Evolutionary conservation across 2,888 invertebrate species (phyloP).

Genomic region (Automeris io): DNA sequence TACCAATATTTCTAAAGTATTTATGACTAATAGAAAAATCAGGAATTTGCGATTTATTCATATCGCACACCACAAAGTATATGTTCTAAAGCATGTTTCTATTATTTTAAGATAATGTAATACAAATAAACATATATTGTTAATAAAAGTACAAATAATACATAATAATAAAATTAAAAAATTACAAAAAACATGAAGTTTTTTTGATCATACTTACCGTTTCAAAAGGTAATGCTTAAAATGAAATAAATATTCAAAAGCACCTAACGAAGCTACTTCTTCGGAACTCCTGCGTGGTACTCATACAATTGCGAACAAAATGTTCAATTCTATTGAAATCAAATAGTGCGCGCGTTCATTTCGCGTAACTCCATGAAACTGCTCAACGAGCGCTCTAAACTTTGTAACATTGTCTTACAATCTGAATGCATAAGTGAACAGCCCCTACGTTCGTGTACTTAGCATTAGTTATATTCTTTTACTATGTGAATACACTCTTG

Average conservation of each 20-base stretch:
- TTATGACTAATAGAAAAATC: no score
- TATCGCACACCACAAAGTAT: no score
- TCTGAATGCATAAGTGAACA: conserved; percentile 48
- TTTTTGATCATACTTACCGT: neutral
- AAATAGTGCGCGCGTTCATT: conserved; percentile 42
- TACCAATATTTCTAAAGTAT: no score
- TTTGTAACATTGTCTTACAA: conserved; percentile 47
- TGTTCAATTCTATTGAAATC: conserved; percentile 46
- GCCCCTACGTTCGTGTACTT: conserved; percentile 28
- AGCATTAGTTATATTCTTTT: conserved; percentile 37
- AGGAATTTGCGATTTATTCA: no score
- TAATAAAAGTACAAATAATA: no score
- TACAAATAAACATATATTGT: no score
- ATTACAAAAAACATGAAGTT: no score
- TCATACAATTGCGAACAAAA: conserved; percentile 26
- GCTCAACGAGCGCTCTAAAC: conserved; percentile 34
- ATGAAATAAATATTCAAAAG: conserved; percentile 4
- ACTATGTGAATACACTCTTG: conserved; percentile 9
- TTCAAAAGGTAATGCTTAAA: neutral
- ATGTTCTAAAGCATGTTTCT: no score
- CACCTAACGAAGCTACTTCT: conserved; percentile 13
- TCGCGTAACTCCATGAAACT: conserved; percentile 39
- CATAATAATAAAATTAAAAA: no score
- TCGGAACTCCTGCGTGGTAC: conserved; percentile 11
- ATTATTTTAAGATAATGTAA: no score